phyloP scores from a whole-genome alignment of 2,797 vertebrate species.

The Crenichthys baileyi region DNA sequence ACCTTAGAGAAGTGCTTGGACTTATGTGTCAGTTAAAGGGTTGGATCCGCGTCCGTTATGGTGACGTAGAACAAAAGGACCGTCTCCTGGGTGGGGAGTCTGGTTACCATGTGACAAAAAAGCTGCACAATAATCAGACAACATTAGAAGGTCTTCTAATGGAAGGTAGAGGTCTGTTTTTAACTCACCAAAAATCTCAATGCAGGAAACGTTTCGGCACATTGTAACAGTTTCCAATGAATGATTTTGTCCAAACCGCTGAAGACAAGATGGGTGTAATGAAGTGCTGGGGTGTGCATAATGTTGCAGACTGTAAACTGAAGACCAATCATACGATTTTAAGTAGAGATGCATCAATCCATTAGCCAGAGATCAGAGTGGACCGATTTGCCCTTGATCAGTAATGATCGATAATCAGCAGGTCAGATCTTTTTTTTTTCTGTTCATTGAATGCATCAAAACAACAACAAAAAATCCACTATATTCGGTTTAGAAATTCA shows the following conservation, averaged over 20 bases:
- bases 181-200: constrained; percentile 5
- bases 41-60: constrained; percentile 65
- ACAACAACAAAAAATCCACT: neutral
- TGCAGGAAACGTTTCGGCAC: constrained; percentile 10
- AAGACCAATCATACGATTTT: neutral
- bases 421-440: neutral
- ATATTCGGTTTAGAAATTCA: neutral
- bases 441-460: neutral
- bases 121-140: constrained; percentile 43
- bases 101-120: constrained; percentile 60
- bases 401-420: neutral
- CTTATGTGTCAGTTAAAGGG: constrained; percentile 77
- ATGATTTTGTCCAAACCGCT: constrained; percentile 24
- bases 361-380: neutral
- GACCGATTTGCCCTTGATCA: neutral
- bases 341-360: neutral
- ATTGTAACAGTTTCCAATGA: constrained; percentile 40
- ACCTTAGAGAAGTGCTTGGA: constrained; percentile 65
- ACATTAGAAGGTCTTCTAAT: constrained; percentile 43
- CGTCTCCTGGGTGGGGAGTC: constrained; percentile 59
- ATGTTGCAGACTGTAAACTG: neutral
- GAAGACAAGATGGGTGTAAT: constrained; percentile 21
- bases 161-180: constrained; percentile 38
- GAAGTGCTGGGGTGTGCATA: neutral
- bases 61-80: constrained; percentile 76